Base-by-base conservation (phyloP, 2,113 vertebrate genomes). In the Nannobrachium achirus region DNA sequence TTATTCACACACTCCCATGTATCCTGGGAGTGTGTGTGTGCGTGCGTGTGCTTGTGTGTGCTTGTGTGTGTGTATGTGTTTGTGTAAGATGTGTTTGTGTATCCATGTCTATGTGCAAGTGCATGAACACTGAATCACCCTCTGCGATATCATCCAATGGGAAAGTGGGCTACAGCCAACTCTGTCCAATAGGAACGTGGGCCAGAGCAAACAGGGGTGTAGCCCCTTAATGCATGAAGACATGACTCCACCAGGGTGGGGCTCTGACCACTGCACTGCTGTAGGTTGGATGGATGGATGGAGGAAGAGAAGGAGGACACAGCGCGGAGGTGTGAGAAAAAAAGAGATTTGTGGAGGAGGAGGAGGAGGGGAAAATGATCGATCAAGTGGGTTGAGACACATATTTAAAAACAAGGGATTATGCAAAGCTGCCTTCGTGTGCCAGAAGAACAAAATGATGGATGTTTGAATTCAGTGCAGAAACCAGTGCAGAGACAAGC, bases 121-220 rank as follows among this genome's bases (percentile, higher is more conserved):
- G 65, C 19, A 59, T 7, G 59, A 74, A 63, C 73, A 70, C 62
- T 68, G 80, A 74, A 78, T 80, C 18, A 3, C 56, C 56, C 68
- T 86, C 73, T 73, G 76, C 44, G 49, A 69, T 78, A 80, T 73
- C 48, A 14, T 56, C 67, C 16, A 1, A 71, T 67, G 71, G 75
- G 66, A 78, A 78, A 74, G 78, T 62, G 11, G 52, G 53, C 60
- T 72, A 3, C 64, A 80, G 72, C 65, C 79, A 38, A 57, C 61
- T 52, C 13, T 51, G 66, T 82, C 62, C 67, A 83, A 71, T 65
- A 63, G 46, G 40, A 86, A 63, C 33, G 3, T 1, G 46, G 80
- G 78, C 81, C 89, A 86, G 86, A 76, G 57, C 63, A 90, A 90
- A 89, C 80, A 84, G 38, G 86, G 88, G 83, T 73, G 82, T 86